Percentiles rank a stretch among this genome's conserved stretches.
Conservation (phyloP, 1,140 invertebrate genomes). For the Sesamia nonagrioides region DNA sequence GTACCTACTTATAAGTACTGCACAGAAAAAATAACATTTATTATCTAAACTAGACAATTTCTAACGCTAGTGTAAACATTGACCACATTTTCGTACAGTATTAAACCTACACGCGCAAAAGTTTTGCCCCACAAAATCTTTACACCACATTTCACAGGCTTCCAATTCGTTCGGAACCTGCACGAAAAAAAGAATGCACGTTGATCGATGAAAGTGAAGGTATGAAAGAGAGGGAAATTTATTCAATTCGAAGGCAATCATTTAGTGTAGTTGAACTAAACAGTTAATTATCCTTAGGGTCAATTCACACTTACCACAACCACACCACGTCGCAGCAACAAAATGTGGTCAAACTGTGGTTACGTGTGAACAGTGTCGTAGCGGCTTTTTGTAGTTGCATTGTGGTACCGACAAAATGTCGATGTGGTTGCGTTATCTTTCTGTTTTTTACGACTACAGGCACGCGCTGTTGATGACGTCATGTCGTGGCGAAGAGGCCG, state of each 20-base stretch:
- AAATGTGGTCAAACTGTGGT: too few species aligned
- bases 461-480: too few species aligned
- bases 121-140: constrained; percentile 45
- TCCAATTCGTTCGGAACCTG: constrained; percentile 14
- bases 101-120: neutral
- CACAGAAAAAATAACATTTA: too few species aligned
- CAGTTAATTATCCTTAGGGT: neutral
- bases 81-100: constrained; percentile 47
- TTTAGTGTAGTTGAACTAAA: neutral
- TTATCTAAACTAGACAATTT: neutral
- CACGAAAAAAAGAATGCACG: neutral
- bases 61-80: constrained; percentile 4
- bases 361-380: too few species aligned
- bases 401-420: too few species aligned
- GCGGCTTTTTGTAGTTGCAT: too few species aligned
- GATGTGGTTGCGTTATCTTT: too few species aligned
- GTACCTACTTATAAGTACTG: too few species aligned
- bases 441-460: too few species aligned
- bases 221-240: neutral
- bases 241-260: neutral
- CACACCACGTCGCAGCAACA: too few species aligned
- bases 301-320: too few species aligned
- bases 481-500: too few species aligned
- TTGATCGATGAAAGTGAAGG: neutral
- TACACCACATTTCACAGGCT: constrained; percentile 14